A percentile compares a stretch with the other conserved stretches of the same genome.
phyloP scores from a whole-genome alignment of 2,888 invertebrate species.

The Lysandra coridon region DNA sequence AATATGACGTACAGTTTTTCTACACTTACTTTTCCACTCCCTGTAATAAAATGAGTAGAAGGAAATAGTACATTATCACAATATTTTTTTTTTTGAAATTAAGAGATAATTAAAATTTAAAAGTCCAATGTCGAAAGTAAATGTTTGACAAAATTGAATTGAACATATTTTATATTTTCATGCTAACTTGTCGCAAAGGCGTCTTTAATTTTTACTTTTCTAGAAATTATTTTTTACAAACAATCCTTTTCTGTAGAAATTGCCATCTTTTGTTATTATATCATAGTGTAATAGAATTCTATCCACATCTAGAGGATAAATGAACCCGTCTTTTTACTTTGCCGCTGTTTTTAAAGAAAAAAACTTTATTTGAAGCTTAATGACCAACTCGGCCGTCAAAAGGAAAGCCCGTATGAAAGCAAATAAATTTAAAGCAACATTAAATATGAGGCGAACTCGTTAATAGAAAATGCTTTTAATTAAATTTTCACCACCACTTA shows the following conservation, averaged over 20 bases:
- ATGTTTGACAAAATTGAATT: not conserved
- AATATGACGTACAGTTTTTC: no score
- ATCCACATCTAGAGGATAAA: not conserved
- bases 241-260: not conserved
- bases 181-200: not conserved
- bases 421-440: slow-evolving; percentile 31
- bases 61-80: no score
- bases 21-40: no score
- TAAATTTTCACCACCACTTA: slow-evolving; percentile 30
- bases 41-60: no score
- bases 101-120: not conserved
- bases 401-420: slow-evolving; percentile 20
- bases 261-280: not conserved
- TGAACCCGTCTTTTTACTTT: slow-evolving; percentile 23
- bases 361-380: slow-evolving; percentile 5
- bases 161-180: not conserved
- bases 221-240: not conserved
- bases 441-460: slow-evolving; percentile 30
- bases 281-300: not conserved
- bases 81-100: not conserved
- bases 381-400: slow-evolving; percentile 21
- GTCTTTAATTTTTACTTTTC: not conserved
- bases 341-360: not conserved
- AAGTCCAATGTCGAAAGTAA: not conserved
- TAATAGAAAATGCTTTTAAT: slow-evolving; percentile 29